Base-by-base conservation (phyloP, 2,888 invertebrate species). In the Folsomia candida region DNA sequence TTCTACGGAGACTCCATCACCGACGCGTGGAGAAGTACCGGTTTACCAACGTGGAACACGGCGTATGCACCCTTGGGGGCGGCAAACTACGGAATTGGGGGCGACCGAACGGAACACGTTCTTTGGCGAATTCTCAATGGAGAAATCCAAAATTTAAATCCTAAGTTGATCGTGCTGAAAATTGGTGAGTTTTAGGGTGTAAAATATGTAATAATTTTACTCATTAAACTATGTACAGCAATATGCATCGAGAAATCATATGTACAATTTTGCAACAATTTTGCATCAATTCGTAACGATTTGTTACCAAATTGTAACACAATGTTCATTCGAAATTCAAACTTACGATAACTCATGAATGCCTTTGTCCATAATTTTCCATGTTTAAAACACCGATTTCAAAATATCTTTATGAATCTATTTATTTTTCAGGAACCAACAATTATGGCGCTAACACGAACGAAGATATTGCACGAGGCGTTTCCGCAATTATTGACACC, bases 101-200 rank as follows among this genome's bases (percentile, higher is more conserved):
- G 84, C 2, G 87, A 87, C 79, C 82, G 83, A 71, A 86, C 86
- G 0, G 84, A 86, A 75, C 82, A 87, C 81, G 81, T 87, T 9
- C 80, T 86, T 14, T 87, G 86, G 86, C 79, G 87, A 68, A 81
- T 87, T 24, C 78, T 82, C 67, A 85, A 87, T 81, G 86, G 86
- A 61, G 86, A 86, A 80, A 76, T 86, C 27, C 85, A 86, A 29
- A 80, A 81, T 68, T 81, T 86, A 51, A 80, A 81, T 27, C 86
- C 86, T 1, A 86, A 86, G 82, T 84, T 86, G 65, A 82, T 86
- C 47, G 85, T 86, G 18, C 75, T 86, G 6, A 79, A 83, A 67
- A 83, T 84, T 28, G 86, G 86, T 6, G 84, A n/a, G 54, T 54
- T 54, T 6, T n/a, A n/a, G n/a, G n/a, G n/a, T n/a, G n/a, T n/a